Evolutionary conservation across 2,113 vertebrate species (phyloP).

Genomic region (Sinocyclocheilus rhinocerous): DNA sequence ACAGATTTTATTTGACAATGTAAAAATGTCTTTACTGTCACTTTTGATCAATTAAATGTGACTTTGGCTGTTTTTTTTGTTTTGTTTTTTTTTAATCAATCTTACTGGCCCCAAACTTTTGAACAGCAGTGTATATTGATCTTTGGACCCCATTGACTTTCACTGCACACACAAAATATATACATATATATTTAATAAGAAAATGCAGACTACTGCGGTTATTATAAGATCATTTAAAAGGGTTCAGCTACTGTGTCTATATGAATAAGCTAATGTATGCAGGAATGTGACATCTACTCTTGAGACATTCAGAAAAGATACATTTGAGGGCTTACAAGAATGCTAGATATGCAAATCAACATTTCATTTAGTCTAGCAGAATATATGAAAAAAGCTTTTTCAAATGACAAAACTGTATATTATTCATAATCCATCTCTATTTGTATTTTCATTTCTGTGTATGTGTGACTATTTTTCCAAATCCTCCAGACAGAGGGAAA

Average conservation of each 20-base stretch:
- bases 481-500: constrained; percentile 15
- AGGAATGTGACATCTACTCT: constrained; percentile 1
- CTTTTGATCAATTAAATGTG: background rate
- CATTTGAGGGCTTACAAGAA: background rate
- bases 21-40: too few species aligned
- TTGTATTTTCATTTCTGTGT: constrained; percentile 17
- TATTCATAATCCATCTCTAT: constrained; percentile 10
- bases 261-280: background rate
- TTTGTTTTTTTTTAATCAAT: background rate
- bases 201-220: background rate
- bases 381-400: background rate
- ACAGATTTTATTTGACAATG: too few species aligned
- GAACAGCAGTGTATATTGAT: background rate
- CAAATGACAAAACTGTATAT: background rate
- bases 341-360: background rate
- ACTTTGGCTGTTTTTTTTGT: too few species aligned
- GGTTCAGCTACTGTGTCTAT: background rate
- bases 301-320: background rate
- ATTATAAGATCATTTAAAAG: background rate
- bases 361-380: constrained; percentile 3
- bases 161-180: too few species aligned
- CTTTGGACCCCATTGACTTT: background rate
- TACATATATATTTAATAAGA: background rate
- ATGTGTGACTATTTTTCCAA: constrained; percentile 7
- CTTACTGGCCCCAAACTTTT: background rate